Base-by-base conservation (phyloP, 2,888 invertebrate species). In the Brenthis hecate region DNA sequence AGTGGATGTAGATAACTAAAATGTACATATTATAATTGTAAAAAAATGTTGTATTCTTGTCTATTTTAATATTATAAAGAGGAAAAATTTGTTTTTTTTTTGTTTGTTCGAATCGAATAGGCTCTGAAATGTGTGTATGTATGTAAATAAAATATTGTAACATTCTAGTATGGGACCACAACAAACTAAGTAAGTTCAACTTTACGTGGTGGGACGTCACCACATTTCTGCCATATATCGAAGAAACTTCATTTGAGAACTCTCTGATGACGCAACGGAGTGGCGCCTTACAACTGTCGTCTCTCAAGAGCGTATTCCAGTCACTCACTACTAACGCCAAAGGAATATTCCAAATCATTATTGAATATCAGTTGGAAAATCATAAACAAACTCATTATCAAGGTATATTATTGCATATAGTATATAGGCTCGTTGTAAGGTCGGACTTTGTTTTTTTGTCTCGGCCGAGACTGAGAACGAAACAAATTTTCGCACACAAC, bases 191-290 rank as follows among this genome's bases (percentile, higher is more conserved):
- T 77, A 95, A 96, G 79, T 98, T 96, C 78, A 97, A 97, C 80
- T 99, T 98, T 88, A 94, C 96, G 3, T 98, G 98, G 97, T 97
- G 96, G 94, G 98, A 99, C 82, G 95, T 95, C 3, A 98, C 98
- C 0, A 97, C 98, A 0, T 96, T 96, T 86, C 83, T 95, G 71
- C 95, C 97, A 0, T 99, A 99, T 82, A 89, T 91, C 0, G 95
- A 96, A 75, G 99, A 99, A 88, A 97, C 97, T 0, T 96, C 96
- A 0, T 97, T 95, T 78, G 97, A 98, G 85, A 96, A 96, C 82
- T 97, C 97, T 0, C 88, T 98, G 73, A 92, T 98, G 89, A 95
- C 97, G 0, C 96, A 97, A 77, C 95, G 96, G 73, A 95, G 96
- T 32, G 96, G 96, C 28, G 94, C 94, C 1, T 85, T 98, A 60